These are phyloP conservation scores for Apodemia mormo DNA, from an alignment of 2,888 invertebrate genomes.

Conservation along the genomic window DNA sequence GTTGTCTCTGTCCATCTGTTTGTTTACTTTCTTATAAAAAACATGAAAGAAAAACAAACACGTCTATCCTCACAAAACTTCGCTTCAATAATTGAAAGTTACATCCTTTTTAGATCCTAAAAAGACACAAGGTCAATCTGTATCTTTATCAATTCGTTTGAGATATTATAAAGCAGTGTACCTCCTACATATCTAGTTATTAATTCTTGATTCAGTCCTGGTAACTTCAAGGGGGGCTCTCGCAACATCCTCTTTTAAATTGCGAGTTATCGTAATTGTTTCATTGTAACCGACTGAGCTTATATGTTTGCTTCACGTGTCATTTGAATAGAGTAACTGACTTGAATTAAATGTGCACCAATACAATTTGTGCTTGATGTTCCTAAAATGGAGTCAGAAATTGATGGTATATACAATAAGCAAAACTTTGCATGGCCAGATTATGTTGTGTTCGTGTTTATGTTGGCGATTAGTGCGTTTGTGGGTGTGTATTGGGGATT, in stretches of 20 bases:
- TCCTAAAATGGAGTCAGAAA: conserved; percentile 56
- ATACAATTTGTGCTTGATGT: conserved; percentile 40
- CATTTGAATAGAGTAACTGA: conserved; percentile 57
- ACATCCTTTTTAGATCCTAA: background rate
- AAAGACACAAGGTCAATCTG: background rate
- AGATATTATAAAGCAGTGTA: conserved; percentile 8
- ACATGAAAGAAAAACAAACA: too few relatives aligned
- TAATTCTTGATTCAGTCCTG: conserved; percentile 62
- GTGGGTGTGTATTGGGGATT: conserved; percentile 93
- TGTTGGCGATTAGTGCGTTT: conserved; percentile 88
- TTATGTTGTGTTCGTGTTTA: conserved; percentile 88
- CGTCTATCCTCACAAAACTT: too few relatives aligned
- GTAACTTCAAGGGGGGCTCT: conserved; percentile 69
- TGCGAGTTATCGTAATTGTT: conserved; percentile 82
- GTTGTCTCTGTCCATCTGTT: too few relatives aligned
- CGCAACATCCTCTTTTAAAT: conserved; percentile 81
- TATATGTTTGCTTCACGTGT: conserved; percentile 48
- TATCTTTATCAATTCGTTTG: background rate
- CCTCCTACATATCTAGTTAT: conserved; percentile 41
- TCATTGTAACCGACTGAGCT: conserved; percentile 76
- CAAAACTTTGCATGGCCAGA: conserved; percentile 87
- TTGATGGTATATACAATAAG: conserved; percentile 76
- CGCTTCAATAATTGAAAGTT: too few relatives aligned
- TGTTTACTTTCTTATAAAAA: too few relatives aligned
- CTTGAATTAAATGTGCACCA: conserved; percentile 35